phyloP scores from a whole-genome alignment of 2,888 invertebrate genomes.

The Galerucella calmariensis region DNA sequence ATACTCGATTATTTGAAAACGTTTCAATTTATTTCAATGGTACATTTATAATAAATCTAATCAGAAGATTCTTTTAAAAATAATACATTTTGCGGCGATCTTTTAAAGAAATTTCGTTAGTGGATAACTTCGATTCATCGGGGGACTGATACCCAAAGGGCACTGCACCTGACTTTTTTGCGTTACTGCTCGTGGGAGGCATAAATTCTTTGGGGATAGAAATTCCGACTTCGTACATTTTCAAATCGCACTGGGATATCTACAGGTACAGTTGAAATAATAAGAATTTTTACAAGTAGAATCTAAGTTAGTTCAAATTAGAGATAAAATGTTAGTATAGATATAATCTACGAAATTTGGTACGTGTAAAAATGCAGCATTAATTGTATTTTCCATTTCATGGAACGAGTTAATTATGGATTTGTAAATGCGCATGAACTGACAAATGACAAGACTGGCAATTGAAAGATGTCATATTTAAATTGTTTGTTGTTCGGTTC shows the following conservation, averaged over 20 bases:
- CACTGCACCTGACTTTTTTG: slow-evolving; percentile 1
- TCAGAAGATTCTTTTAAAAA: neutral
- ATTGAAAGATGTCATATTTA: too few species aligned
- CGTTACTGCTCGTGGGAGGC: neutral
- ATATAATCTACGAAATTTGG: too few species aligned
- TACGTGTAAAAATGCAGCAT: too few species aligned
- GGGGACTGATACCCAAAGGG: slow-evolving; percentile 2
- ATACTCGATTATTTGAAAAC: too few species aligned
- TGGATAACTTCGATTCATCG: neutral
- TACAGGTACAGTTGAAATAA: neutral
- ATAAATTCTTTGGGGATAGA: neutral
- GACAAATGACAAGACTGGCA: too few species aligned
- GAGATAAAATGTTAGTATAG: too few species aligned
- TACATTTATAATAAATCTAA: neutral
- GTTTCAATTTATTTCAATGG: too few species aligned
- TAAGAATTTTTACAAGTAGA: neutral
- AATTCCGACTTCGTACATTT: slow-evolving; percentile 1
- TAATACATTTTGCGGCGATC: neutral
- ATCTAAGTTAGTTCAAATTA: neutral
- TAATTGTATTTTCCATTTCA: too few species aligned
- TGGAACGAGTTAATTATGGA: too few species aligned
- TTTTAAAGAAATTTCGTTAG: neutral
- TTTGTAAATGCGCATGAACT: too few species aligned
- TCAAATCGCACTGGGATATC: neutral
- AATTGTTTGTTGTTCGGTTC: too few species aligned